Evolutionary conservation across 1,140 invertebrate species (phyloP), one percentile per base, ranked within the genome.

Genomic region (Anastrepha obliqua): DNA sequence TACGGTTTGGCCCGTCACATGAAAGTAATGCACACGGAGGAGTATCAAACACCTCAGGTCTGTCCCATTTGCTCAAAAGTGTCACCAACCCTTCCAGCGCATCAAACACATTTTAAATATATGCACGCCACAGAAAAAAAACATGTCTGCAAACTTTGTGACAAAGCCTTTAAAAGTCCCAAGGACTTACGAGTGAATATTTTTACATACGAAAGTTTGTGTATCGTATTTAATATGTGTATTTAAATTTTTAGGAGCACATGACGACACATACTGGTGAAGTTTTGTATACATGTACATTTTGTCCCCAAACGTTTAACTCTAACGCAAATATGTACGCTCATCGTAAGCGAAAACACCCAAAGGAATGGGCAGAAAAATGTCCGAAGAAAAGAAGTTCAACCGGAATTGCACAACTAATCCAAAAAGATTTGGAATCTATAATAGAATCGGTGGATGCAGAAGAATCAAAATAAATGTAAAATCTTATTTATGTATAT

Each of bases 301-400:
- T 92, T 65, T 93, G 92, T 67, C 90, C 92, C 6, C 90, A 91
- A 86, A 93, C 91, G 11, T 93, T 93, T 86, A 92, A 91, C 59
- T 92, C 91, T 1, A 92, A 91, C 86, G 92, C 91, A 0, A 93
- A 93, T 47, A 92, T 93, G 92, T 91, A 93, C 89, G 90, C 91
- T 8, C 92, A 93, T 85, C 91, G 91, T 5, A 93, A 93, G 87
- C 91, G 92, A 81, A 88, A 90, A 62, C 92, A 93, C 81, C 91
- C 89, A 17, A 90, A 92, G 60, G 92, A 93, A 55, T 93, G 91
- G 90, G 89, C 90, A 17, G 85, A 88, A 64, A 88, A 89, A 67
- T 89, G 90, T 42, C 39, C 15, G 42, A 60, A 59, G 29, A 62
- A 55, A 81, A 55, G n/a, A 47, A 81, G 9, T 74, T 47, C 44